Base-by-base conservation (phyloP, 2,888 invertebrate species). In the Rhogogaster chlorosoma region DNA sequence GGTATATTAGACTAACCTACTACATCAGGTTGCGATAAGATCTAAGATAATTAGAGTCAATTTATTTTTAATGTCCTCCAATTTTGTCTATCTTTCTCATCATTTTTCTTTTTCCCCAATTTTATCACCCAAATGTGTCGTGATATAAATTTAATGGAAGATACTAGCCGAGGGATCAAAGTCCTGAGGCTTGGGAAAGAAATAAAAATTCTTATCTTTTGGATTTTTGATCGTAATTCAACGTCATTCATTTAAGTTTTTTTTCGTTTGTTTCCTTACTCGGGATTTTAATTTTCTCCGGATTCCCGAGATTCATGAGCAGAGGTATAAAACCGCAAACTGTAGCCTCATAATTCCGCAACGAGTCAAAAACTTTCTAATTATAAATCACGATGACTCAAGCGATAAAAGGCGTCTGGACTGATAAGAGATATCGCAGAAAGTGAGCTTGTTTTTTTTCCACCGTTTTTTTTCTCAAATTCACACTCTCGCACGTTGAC, bases 331-430 rank as follows among this genome's bases (percentile, higher is more conserved):
- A 80, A 57, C 36, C 36, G 29, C 80, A 80, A 57, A 61, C 36
- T 73, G 10, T 29, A n/a, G 53, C 32, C 15, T 77, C 36, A 80
- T 61, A 26, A 32, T 83, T 64, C 53, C 64, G 67, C 53, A 82
- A 82, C 64, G 78, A 85, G 45, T 77, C 82, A 80, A 85, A 84
- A 85, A 85, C 84, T 85, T 85, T 85, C 84, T 85, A 85, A 85
- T 82, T 82, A 82, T 82, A 85, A 82, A 85, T 36, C 67, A 80
- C 80, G 80, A 71, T 85, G 84, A 85, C 84, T 85, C 84, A 85
- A 71, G 71, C 84, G 84, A 82, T 85, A 85, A 88, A 86, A 87
- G 85, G 85, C 77, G 71, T 85, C 78, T 83, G 29, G 18, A 53
- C 45, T 57, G 83, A 67, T 83, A 83, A 83, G 36, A 75, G 85